phyloP scores from a whole-genome alignment of 2,113 vertebrate species.

The Odontophorus gujanensis region DNA sequence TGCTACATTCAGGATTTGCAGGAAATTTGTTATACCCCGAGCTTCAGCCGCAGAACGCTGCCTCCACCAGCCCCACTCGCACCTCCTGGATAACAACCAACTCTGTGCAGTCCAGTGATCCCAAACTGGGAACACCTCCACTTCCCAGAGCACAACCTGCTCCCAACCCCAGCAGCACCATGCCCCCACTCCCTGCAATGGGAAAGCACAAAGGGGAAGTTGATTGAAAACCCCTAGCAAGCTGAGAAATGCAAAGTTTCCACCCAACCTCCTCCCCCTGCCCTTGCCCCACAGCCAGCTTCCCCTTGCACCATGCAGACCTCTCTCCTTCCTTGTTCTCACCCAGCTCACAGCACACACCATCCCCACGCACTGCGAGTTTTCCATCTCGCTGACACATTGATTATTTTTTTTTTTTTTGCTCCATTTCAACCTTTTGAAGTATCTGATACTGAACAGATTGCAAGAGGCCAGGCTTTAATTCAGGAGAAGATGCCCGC shows the following conservation, averaged over 20 bases:
- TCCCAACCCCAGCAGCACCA: background rate
- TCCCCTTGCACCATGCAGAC: background rate
- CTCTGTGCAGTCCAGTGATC: background rate
- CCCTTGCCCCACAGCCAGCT: background rate
- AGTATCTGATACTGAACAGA: constrained; percentile 75
- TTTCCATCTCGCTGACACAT: constrained; percentile 5
- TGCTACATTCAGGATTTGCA: background rate
- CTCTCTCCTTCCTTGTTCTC: background rate
- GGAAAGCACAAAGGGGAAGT: constrained; percentile 55
- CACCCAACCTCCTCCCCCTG: background rate
- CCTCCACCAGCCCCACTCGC: rapidly evolving
- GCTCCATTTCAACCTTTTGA: constrained; percentile 72
- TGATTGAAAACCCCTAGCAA: constrained; percentile 4
- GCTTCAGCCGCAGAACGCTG: rapidly evolving
- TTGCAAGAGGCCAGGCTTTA: constrained; percentile 72
- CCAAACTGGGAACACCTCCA: background rate
- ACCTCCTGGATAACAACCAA: background rate
- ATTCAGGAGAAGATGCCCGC: constrained; percentile 61
- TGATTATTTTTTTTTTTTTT: background rate
- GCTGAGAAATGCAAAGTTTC: constrained; percentile 46
- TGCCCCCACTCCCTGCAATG: rapidly evolving
- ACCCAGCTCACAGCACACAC: rapidly evolving
- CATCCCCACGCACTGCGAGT: background rate
- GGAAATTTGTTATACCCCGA: rapidly evolving
- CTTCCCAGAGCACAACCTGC: background rate